phyloP scores from a whole-genome alignment of 2,888 invertebrate genomes.

The Lamproptera curius region DNA sequence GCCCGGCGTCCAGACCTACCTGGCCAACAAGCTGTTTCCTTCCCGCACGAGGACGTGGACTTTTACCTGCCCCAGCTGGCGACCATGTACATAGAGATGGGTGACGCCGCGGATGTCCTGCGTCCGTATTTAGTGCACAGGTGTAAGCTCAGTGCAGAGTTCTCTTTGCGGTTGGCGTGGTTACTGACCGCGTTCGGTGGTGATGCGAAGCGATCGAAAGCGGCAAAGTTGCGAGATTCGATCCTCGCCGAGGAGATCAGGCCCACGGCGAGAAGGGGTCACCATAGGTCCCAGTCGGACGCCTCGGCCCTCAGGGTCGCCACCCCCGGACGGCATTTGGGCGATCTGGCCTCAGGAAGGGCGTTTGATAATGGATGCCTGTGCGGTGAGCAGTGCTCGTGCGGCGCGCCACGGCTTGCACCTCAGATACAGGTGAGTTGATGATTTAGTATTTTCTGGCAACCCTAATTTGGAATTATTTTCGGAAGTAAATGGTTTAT shows the following conservation, averaged over 20 bases:
- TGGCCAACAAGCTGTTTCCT: constrained; percentile 99
- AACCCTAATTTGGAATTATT: too few relatives aligned
- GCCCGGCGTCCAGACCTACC: constrained; percentile 97
- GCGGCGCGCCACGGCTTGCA: constrained; percentile 68
- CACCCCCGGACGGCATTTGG: constrained; percentile 83
- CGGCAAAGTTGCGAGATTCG: constrained; percentile 62
- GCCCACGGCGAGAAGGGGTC: constrained; percentile 66
- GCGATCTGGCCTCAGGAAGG: constrained; percentile 94
- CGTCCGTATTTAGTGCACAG: constrained; percentile 70
- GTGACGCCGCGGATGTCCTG: constrained; percentile 92
- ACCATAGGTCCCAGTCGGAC: constrained; percentile 86
- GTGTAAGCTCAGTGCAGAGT: constrained; percentile 96
- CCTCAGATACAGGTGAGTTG: constrained; percentile 65
- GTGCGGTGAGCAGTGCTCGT: constrained; percentile 88
- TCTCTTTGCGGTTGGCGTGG: constrained; percentile 97
- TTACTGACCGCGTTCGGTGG: constrained; percentile 95
- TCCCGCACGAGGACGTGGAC: constrained; percentile 94
- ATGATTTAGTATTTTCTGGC: neutral
- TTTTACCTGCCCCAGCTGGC: constrained; percentile 98
- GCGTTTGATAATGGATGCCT: constrained; percentile 98
- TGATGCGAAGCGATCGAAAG: constrained; percentile 67
- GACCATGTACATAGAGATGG: constrained; percentile 99
- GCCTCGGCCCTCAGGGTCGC: constrained; percentile 84
- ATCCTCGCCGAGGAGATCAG: constrained; percentile 69
- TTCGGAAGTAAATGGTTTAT: too few relatives aligned